These are phyloP conservation scores for Anastrepha ludens DNA, from an alignment of 1,140 invertebrate species.

Conservation along the genomic window DNA sequence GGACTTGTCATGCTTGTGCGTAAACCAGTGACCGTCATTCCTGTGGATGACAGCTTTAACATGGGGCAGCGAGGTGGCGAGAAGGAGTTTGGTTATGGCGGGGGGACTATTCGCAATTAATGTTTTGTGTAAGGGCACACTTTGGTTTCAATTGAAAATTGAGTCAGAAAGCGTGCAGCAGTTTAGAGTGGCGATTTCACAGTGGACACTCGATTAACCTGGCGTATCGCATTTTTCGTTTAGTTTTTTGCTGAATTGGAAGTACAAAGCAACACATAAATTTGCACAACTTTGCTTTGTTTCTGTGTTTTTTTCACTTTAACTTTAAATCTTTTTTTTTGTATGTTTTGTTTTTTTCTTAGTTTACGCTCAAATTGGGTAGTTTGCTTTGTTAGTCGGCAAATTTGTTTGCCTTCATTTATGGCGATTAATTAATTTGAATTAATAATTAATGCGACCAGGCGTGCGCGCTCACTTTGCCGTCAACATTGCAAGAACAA, in stretches of 20 bases:
- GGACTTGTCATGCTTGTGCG: constrained; percentile 74
- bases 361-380: constrained; percentile 35
- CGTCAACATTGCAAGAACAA: neutral
- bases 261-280: neutral
- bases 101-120: no score
- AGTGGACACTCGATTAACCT: neutral
- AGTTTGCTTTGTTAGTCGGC: constrained; percentile 12
- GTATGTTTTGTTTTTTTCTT: constrained; percentile 29
- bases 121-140: neutral
- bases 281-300: neutral
- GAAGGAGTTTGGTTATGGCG: neutral
- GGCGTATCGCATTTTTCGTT: neutral
- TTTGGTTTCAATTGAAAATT: neutral
- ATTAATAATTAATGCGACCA: constrained; percentile 42
- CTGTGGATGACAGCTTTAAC: constrained; percentile 62
- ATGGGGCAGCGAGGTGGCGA: constrained; percentile 54
- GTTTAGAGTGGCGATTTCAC: neutral
- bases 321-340: neutral
- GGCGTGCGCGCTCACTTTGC: neutral
- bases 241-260: no score
- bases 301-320: neutral
- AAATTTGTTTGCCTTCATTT: constrained; percentile 3
- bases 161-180: neutral
- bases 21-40: constrained; percentile 74
- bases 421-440: neutral